These are phyloP conservation scores for Lagria hirta DNA, from an alignment of 2,888 invertebrate genomes.

Conservation along the genomic window DNA sequence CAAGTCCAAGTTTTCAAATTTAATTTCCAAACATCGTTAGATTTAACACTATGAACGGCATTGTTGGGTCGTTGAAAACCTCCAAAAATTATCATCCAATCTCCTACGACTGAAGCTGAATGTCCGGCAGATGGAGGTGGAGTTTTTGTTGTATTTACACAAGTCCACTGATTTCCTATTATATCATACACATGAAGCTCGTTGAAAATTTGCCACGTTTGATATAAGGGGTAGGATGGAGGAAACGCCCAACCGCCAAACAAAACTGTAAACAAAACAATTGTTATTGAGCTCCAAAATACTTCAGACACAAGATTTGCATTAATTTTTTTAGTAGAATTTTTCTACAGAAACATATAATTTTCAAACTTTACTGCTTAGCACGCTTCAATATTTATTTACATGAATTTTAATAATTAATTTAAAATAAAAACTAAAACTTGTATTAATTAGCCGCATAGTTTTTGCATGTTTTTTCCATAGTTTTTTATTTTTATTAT, in stretches of 20 bases:
- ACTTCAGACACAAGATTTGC: no score
- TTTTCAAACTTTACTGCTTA: no score
- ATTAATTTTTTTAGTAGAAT: no score
- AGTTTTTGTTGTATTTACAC: slow-evolving; percentile 62
- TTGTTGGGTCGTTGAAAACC: slow-evolving; percentile 50
- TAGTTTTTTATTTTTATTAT: no score
- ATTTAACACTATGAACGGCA: slow-evolving; percentile 54
- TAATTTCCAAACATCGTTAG: slow-evolving; percentile 89
- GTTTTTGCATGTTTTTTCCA: no score
- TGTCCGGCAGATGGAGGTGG: slow-evolving; percentile 89
- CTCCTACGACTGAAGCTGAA: slow-evolving; percentile 81
- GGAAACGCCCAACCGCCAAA: slow-evolving; percentile 98
- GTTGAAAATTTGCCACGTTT: slow-evolving; percentile 85
- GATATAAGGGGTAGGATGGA: slow-evolving; percentile 79
- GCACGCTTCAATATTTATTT: no score
- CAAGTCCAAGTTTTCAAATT: slow-evolving; percentile 76
- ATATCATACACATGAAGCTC: slow-evolving; percentile 89
- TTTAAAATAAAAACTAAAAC: no score
- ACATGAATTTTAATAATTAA: no score
- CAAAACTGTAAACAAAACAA: no score
- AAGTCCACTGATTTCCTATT: slow-evolving; percentile 75
- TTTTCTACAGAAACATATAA: no score
- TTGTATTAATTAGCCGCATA: no score
- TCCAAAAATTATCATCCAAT: slow-evolving; percentile 79
- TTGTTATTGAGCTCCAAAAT: slow-evolving; percentile 6